A percentile compares a stretch with the other conserved stretches of the same genome.
Evolutionary conservation across 1,140 invertebrate species (phyloP).

Genomic region (Centruroides sculpturatus): DNA sequence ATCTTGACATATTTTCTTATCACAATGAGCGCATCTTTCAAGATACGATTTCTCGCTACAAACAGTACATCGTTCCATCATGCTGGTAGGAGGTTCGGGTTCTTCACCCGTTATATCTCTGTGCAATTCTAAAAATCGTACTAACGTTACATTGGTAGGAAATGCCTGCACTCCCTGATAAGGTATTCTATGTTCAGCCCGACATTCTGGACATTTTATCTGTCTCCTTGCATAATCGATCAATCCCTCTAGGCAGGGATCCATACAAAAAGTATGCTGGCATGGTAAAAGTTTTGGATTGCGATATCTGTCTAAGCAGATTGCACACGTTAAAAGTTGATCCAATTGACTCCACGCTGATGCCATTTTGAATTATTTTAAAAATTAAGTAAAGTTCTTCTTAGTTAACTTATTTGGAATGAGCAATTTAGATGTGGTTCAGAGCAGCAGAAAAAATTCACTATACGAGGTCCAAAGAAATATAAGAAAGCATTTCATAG

Average conservation of each 20-base stretch:
- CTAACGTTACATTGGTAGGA: slow-evolving; percentile 87
- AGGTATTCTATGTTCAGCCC: slow-evolving; percentile 89
- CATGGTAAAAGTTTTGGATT: slow-evolving; percentile 96
- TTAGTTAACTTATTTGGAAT: too few species aligned
- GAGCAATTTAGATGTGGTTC: too few species aligned
- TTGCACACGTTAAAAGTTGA: slow-evolving; percentile 89
- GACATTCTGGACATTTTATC: slow-evolving; percentile 96
- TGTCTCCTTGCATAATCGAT: slow-evolving; percentile 83
- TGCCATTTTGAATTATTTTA: slow-evolving; percentile 6
- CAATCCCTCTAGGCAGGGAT: slow-evolving; percentile 89
- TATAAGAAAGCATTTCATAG: too few species aligned
- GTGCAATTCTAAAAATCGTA: slow-evolving; percentile 84
- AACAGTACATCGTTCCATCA: slow-evolving; percentile 39
- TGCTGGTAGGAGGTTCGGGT: slow-evolving; percentile 16
- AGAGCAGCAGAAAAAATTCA: too few species aligned
- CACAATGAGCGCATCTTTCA: slow-evolving; percentile 81
- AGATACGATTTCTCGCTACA: slow-evolving; percentile 91
- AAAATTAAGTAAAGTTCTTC: neutral
- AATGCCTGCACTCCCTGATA: slow-evolving; percentile 80
- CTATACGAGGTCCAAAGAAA: too few species aligned
- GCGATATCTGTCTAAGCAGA: slow-evolving; percentile 89
- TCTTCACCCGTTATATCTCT: slow-evolving; percentile 67
- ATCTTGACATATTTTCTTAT: slow-evolving; percentile 73
- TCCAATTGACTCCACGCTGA: slow-evolving; percentile 57
- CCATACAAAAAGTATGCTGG: slow-evolving; percentile 98